phyloP scores from a whole-genome alignment of 1,140 invertebrate genomes.

The Bombus superbus region DNA sequence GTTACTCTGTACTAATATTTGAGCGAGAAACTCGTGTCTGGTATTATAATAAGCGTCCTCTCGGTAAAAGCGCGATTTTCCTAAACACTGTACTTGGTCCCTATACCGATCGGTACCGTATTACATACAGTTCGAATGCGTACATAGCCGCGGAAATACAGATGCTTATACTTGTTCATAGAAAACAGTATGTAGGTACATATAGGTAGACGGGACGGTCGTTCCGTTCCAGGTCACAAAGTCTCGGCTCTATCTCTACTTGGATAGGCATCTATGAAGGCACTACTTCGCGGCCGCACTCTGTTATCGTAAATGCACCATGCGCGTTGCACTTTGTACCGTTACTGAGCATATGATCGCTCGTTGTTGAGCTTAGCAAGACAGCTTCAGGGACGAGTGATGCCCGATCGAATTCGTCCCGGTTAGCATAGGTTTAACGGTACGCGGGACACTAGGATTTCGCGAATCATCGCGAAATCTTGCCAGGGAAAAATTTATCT shows the following conservation, averaged over 20 bases:
- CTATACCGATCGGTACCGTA: neutral
- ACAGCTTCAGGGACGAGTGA: conserved; percentile 39
- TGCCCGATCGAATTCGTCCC: conserved; percentile 61
- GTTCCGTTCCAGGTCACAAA: conserved; percentile 68
- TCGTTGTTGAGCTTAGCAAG: conserved; percentile 31
- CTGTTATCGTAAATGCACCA: conserved; percentile 61
- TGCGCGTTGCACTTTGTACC: conserved; percentile 64
- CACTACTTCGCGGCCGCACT: conserved; percentile 30
- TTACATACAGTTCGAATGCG: neutral
- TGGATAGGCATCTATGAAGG: conserved; percentile 61
- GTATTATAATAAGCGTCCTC: neutral
- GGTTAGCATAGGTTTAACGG: conserved; percentile 52
- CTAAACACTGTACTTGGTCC: neutral
- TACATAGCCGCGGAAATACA: neutral
- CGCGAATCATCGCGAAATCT: neutral
- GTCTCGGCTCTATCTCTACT: conserved; percentile 54
- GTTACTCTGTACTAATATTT: too few species aligned
- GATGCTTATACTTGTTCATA: neutral
- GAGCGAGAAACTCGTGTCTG: too few species aligned
- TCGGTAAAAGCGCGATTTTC: neutral
- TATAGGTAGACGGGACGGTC: conserved; percentile 21
- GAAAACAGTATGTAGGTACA: neutral
- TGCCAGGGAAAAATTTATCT: neutral
- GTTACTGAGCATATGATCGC: conserved; percentile 62
- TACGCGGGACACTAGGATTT: conserved; percentile 15